These are phyloP conservation scores for Seira sanloemensis DNA, from an alignment of 2,888 invertebrate genomes.

Conservation along the genomic window DNA sequence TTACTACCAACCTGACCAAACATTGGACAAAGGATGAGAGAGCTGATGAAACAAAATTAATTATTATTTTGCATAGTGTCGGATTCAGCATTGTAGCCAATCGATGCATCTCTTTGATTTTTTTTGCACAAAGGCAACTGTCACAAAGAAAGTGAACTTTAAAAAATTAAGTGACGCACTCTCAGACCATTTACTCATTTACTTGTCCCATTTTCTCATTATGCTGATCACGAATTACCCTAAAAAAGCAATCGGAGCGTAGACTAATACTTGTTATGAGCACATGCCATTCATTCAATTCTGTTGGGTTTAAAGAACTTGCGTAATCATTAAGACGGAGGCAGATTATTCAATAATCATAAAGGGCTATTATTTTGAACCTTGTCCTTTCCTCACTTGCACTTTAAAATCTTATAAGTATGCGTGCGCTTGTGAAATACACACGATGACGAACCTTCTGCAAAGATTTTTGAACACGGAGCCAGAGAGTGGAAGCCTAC, in stretches of 20 bases:
- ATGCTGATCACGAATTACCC: neutral
- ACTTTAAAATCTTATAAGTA: neutral
- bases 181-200: no score
- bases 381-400: slow-evolving; percentile 34
- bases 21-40: neutral
- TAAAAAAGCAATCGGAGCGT: no score
- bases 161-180: neutral
- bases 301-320: neutral
- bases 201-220: slow-evolving; percentile 16
- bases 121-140: neutral
- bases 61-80: neutral
- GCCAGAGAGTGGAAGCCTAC: neutral
- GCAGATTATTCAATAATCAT: neutral
- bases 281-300: slow-evolving; percentile 20
- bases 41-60: neutral
- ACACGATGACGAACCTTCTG: neutral
- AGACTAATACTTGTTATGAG: no score
- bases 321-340: neutral
- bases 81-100: neutral
- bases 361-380: neutral
- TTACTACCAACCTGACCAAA: neutral
- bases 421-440: neutral
- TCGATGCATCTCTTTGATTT: neutral
- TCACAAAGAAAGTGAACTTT: neutral
- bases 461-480: slow-evolving; percentile 19